Conservation (phyloP, 2,113 vertebrate species). For the Thomomys bottae region DNA sequence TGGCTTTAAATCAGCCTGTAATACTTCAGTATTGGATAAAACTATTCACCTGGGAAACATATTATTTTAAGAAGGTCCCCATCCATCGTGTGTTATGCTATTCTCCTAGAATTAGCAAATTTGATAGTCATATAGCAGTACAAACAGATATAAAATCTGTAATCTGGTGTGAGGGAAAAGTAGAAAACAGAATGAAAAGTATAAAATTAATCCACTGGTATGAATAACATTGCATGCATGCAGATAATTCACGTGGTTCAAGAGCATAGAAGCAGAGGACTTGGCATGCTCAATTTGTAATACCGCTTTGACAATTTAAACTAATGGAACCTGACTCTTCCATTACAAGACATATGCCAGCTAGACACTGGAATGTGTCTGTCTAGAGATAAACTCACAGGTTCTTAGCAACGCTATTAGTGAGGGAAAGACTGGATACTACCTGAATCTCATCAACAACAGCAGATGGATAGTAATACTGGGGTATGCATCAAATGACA, state of each 20-base stretch:
- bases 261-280: background rate
- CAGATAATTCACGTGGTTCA: background rate
- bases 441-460: background rate
- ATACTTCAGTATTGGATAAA: background rate
- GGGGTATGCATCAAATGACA: background rate
- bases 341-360: background rate
- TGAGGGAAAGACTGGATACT: background rate
- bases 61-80: background rate
- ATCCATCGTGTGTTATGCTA: background rate
- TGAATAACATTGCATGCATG: background rate
- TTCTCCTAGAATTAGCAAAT: background rate
- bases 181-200: background rate
- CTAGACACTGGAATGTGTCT: background rate
- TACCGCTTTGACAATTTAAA: background rate
- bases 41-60: background rate
- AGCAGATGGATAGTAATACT: background rate
- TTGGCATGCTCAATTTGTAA: background rate
- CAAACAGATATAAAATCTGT: background rate
- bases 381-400: background rate
- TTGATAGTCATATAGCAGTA: background rate
- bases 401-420: background rate
- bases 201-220: background rate
- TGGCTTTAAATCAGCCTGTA: background rate
- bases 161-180: background rate
- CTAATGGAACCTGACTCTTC: background rate